These are phyloP conservation scores for Mugil cephalus DNA, from an alignment of 2,113 vertebrate genomes.

Conservation along the genomic window DNA sequence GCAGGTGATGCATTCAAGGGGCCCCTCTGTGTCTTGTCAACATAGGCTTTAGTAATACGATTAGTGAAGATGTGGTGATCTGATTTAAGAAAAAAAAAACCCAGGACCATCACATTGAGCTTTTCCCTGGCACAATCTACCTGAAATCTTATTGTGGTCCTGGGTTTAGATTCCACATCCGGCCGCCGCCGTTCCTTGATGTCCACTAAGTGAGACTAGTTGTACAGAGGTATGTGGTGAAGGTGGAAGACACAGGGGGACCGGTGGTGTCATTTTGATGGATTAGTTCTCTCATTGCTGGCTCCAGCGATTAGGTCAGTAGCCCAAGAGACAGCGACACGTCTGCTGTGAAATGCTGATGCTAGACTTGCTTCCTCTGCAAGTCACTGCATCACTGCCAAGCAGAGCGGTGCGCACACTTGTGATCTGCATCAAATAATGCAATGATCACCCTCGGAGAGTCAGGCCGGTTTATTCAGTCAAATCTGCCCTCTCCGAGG, in stretches of 20 bases:
- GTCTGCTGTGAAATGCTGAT: slow-evolving; percentile 76
- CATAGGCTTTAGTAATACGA: slow-evolving; percentile 58
- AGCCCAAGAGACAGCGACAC: slow-evolving; percentile 70
- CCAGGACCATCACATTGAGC: not conserved
- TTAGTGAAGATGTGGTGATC: slow-evolving; percentile 55
- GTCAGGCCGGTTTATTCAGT: slow-evolving; percentile 21
- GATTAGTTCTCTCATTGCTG: slow-evolving; percentile 75
- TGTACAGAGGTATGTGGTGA: slow-evolving; percentile 37
- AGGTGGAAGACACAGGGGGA: slow-evolving; percentile 30
- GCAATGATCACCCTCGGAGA: slow-evolving; percentile 24
- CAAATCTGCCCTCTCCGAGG: slow-evolving; percentile 38
- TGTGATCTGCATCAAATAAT: slow-evolving; percentile 52
- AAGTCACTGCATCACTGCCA: slow-evolving; percentile 73
- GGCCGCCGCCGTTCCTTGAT: slow-evolving; percentile 1
- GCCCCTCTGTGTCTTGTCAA: slow-evolving; percentile 33
- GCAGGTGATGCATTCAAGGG: slow-evolving; percentile 60
- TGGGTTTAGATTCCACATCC: slow-evolving; percentile 2
- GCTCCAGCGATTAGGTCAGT: slow-evolving; percentile 77
- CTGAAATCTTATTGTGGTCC: slow-evolving; percentile 17
- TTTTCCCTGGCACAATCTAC: not conserved
- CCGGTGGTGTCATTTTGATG: slow-evolving; percentile 75
- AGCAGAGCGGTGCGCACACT: slow-evolving; percentile 23
- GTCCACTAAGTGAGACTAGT: slow-evolving; percentile 13
- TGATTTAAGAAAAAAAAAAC: slow-evolving; percentile 42
- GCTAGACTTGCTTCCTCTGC: slow-evolving; percentile 59